A percentile compares a stretch with the other conserved stretches of the same genome.
Evolutionary conservation across 2,797 vertebrate species (phyloP).

Genomic region (Alectoris magna): DNA sequence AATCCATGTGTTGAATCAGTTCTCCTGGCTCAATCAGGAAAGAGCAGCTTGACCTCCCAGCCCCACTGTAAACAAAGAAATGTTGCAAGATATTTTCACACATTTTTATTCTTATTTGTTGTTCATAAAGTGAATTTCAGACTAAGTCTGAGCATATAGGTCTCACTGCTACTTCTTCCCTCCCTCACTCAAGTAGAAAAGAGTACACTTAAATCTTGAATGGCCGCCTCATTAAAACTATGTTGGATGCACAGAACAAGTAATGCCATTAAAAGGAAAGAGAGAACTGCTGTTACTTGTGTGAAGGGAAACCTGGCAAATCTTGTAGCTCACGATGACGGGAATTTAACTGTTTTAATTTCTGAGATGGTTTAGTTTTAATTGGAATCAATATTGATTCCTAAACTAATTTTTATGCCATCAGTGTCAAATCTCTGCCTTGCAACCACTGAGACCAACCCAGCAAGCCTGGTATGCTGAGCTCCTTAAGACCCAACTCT

Average conservation of each 20-base stretch:
- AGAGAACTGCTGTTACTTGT: neutral
- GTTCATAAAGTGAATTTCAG: neutral
- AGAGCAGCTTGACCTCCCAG: neutral
- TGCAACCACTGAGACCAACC: neutral
- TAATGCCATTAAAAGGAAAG: neutral
- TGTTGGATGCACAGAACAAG: rapidly evolving
- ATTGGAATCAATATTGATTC: conserved; percentile 23
- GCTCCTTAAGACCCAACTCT: neutral
- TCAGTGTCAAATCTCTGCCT: neutral
- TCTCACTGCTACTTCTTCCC: neutral
- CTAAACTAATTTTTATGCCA: neutral
- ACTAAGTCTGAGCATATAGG: neutral
- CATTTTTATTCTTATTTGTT: neutral
- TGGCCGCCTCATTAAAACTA: neutral
- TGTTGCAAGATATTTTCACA: neutral
- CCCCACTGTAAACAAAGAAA: neutral
- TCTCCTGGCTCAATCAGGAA: neutral
- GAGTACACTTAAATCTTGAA: neutral
- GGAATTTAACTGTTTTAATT: neutral
- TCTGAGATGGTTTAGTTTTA: conserved; percentile 15
- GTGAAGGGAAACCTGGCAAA: neutral
- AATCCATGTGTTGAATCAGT: neutral
- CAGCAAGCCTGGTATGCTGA: neutral
- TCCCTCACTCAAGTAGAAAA: neutral
- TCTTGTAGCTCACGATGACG: neutral